Percentiles rank a stretch among this genome's conserved stretches.
These are phyloP conservation scores for Rana temporaria DNA, from an alignment of 2,113 vertebrate genomes.

Conservation along the genomic window DNA sequence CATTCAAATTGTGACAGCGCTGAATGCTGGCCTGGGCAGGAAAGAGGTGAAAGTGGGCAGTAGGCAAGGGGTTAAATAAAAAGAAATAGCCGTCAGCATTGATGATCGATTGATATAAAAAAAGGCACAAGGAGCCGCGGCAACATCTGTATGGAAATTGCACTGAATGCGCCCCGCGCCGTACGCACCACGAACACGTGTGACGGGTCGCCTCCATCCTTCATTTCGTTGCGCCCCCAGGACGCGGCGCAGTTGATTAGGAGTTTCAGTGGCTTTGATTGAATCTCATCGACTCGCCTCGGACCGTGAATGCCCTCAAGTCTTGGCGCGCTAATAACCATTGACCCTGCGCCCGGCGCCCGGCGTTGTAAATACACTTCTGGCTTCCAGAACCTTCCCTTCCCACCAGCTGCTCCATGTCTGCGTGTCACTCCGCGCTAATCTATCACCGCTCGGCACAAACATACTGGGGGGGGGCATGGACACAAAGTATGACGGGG, in stretches of 20 bases:
- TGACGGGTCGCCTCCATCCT: background rate
- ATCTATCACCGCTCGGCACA: constrained; percentile 1
- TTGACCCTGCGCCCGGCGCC: background rate
- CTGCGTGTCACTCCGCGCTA: background rate
- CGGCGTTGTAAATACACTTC: constrained; percentile 16
- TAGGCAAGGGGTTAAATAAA: no score
- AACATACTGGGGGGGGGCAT: background rate
- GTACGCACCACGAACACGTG: background rate
- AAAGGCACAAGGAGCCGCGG: no score
- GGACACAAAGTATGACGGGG: background rate
- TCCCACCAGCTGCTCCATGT: background rate
- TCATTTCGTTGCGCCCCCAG: background rate
- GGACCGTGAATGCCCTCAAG: constrained; percentile 15
- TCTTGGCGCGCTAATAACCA: constrained; percentile 9
- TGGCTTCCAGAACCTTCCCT: constrained; percentile 5
- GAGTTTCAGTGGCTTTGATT: constrained; percentile 13
- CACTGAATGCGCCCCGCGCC: constrained; percentile 44
- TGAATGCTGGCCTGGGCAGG: no score
- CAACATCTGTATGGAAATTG: no score
- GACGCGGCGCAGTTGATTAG: constrained; percentile 25
- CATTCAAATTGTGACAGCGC: no score
- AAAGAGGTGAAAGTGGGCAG: no score
- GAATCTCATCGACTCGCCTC: constrained; percentile 26
- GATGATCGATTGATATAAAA: no score
- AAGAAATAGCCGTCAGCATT: no score